Percentiles rank a stretch among this genome's conserved stretches.
Conservation (phyloP, 2,797 vertebrate genomes). For the Pelobates cultripes region DNA sequence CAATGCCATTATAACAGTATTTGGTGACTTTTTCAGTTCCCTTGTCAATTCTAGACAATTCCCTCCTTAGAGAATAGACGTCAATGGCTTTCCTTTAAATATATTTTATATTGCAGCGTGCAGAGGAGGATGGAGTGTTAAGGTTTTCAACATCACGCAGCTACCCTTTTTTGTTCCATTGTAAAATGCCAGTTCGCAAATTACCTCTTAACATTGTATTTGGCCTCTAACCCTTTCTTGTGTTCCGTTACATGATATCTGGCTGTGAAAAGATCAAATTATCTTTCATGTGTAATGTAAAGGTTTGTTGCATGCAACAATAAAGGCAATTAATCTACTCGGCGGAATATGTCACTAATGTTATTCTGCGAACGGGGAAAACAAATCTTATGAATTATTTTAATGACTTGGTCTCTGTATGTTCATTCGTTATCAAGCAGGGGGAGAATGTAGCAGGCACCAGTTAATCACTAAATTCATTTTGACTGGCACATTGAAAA, state of each 20-base stretch:
- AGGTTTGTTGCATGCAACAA: conserved; percentile 25
- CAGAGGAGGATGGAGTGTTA: no score
- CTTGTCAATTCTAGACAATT: no score
- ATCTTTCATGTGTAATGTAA: conserved; percentile 21
- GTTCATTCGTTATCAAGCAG: conserved; percentile 25
- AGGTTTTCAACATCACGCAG: neutral
- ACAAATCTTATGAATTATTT: conserved; percentile 1
- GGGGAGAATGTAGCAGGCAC: conserved; percentile 21
- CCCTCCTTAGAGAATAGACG: no score
- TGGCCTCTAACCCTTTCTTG: neutral
- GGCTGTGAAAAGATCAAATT: conserved; percentile 23
- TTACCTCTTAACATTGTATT: neutral
- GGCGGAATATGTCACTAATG: neutral
- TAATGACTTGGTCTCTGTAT: conserved; percentile 3
- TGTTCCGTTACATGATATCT: neutral
- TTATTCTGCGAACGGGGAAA: neutral
- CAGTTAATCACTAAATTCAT: conserved; percentile 50
- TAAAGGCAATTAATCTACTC: conserved; percentile 26
- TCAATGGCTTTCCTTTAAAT: no score
- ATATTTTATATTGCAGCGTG: no score
- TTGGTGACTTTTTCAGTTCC: no score
- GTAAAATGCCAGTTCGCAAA: neutral
- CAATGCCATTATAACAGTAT: no score
- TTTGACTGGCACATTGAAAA: conserved; percentile 48
- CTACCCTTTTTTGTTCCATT: neutral